Base-by-base conservation (phyloP, 2,797 vertebrate genomes). In the Lateolabrax maculatus region DNA sequence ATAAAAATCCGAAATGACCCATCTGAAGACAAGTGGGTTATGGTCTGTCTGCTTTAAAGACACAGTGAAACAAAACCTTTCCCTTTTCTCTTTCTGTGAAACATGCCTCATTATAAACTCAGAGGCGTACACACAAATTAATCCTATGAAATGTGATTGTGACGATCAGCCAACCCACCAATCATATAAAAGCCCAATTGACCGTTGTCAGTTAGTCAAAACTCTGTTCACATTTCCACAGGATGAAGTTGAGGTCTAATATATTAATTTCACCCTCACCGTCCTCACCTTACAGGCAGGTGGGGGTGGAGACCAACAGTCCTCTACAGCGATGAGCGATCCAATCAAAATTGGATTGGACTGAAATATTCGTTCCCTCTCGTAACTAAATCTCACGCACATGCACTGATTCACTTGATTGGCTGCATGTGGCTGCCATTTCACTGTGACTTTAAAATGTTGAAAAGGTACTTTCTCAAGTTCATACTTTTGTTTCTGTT, bases 311-410 rank as follows among this genome's bases (percentile, higher is more conserved):
- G 23, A 31, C 15, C 27, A 67, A 44, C 5, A 51, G 21, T 43
- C 21, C 37, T 44, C 41, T 29, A 41, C n/a, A 55, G 39, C 52
- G 16, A 10, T 19, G 2, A 39, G 0, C 36, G 13, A 49, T 29
- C 46, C 19, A 19, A 48, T 62, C 5, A 18, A 60, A 56, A 44
- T 48, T n/a, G n/a, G n/a, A n/a, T n/a, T n/a, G n/a, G n/a, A n/a
- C n/a, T 37, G 6, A 61, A 57, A 48, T 25, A 75, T 44, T 65
- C 53, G 52, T 65, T 60, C 6, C 8, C 12, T 64, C 27, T 23
- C 0, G 0, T 16, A 9, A 65, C 7, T 48, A 41, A 29, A 69
- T 16, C 23, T 44, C 8, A 4, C n/a, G 13, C 9, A 58, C 9
- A 12, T 51, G 19, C 19, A 16, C 5, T 13, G 23, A 21, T 34